Percentiles rank a stretch among this genome's conserved stretches.
Evolutionary conservation across 2,113 vertebrate genomes (phyloP).

Genomic region (Heptranchias perlo): DNA sequence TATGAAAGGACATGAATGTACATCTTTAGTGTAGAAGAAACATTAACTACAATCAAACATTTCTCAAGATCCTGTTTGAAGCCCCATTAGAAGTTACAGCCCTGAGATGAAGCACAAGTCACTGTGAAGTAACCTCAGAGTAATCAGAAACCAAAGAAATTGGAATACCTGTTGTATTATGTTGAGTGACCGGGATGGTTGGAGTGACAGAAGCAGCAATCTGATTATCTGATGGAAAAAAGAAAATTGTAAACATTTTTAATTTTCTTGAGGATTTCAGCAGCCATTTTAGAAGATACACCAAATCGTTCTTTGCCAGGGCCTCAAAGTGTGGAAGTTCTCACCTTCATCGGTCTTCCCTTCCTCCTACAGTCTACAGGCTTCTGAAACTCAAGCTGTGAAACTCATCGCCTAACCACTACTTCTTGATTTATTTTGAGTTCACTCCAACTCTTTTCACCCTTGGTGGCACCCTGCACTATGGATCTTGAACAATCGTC

Average conservation of each 20-base stretch:
- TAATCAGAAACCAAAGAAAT: background rate
- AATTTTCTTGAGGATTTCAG: background rate
- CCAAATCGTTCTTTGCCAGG: background rate
- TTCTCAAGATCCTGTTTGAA: background rate
- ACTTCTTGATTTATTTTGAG: background rate
- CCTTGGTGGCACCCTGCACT: background rate
- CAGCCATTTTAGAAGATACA: background rate
- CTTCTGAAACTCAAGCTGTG: background rate
- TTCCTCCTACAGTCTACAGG: background rate
- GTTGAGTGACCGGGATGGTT: background rate
- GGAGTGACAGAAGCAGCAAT: background rate
- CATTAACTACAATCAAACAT: no score
- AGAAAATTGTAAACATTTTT: background rate
- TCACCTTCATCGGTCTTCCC: background rate
- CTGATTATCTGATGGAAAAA: background rate
- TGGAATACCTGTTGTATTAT: background rate
- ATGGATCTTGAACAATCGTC: no score
- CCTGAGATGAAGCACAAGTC: background rate
- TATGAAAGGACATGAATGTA: no score
- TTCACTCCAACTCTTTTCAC: background rate
- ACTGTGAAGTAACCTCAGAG: background rate
- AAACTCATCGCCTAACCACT: background rate
- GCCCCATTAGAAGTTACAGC: background rate
- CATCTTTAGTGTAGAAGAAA: no score
- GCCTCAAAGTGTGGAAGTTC: background rate